Evolutionary conservation across 2,888 invertebrate genomes (phyloP).

Genomic region (Cerceris rybyensis): DNA sequence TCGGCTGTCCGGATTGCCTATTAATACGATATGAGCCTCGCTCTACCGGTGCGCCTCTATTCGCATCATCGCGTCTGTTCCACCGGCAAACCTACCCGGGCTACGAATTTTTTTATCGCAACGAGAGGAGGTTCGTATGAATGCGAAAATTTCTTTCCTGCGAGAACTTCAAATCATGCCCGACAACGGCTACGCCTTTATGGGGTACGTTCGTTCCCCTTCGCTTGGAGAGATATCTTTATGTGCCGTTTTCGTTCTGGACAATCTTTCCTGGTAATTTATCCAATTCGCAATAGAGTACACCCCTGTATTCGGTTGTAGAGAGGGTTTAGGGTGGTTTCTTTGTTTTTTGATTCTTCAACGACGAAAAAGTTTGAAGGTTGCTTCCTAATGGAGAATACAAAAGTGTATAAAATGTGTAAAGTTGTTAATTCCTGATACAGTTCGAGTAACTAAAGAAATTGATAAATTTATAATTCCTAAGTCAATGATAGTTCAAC

Average conservation of each 20-base stretch:
- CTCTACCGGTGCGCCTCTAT: conserved; percentile 65
- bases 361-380: too few species aligned
- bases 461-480: too few species aligned
- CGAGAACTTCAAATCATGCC: conserved; percentile 5
- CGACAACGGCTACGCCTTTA: neutral
- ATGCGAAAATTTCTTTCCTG: conserved; percentile 52
- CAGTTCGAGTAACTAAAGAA: neutral
- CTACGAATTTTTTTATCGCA: conserved; percentile 65
- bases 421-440: neutral
- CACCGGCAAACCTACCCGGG: conserved; percentile 46
- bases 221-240: conserved; percentile 46
- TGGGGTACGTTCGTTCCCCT: conserved; percentile 14
- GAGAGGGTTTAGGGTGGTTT: too few species aligned
- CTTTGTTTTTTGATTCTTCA: too few species aligned
- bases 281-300: conserved; percentile 15
- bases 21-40: conserved; percentile 82
- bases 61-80: conserved; percentile 56
- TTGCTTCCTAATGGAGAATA: too few species aligned
- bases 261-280: conserved; percentile 48
- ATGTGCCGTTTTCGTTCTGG: conserved; percentile 50
- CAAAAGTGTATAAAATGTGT: too few species aligned
- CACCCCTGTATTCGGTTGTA: neutral
- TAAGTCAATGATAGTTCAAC: too few species aligned
- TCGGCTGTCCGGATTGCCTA: conserved; percentile 81
- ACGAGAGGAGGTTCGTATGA: conserved; percentile 54